Evolutionary conservation across 2,797 vertebrate genomes (phyloP), one percentile per base, ranked within the genome.

Genomic region (Acrossocheilus wenchowensis): DNA sequence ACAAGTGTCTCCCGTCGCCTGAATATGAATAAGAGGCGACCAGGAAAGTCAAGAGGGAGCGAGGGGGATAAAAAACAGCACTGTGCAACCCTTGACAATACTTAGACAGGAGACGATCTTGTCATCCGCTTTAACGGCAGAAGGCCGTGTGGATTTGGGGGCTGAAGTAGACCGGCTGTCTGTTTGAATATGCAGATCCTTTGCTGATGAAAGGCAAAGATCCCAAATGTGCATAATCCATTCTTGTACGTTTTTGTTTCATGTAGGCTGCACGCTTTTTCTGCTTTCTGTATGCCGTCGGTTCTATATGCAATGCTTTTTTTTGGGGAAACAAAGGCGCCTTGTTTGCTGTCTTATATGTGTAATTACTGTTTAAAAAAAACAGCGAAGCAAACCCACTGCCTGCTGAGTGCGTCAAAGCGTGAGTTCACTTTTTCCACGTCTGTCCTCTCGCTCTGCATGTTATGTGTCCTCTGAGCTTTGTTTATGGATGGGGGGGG

Each of bases 341-440:
- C 73, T 87, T 89, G 88, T 90, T 88, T 89, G 89, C 80, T 66
- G 62, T 69, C 41, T 23, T 62, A 66, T 50, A 84, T 83, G 78
- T 86, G 50, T 78, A 87, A 90, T 85, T 82, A 88, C 71, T 19
- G 66, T 34, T 15, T 72, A 62, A 84, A 83, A 83, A 86, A 82
- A 66, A 79, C 74, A 39, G 66, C 0, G 7, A 39, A 39, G 66
- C 66, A 69, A 69, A 69, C 34, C 66, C 66, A 39, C 15, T 69
- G 66, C 66, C 66, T 69, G 66, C 66, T 39, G 66, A 69, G 69
- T 62, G 84, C 72, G 86, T 87, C 87, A 89, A 89, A 66, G 45
- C 60, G 86, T 92, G 92, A 93, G 87, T 92, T 93, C 90, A 93
- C 82, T 92, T 93, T 95, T 95, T 95, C 93, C 93, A 92, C 88